Evolutionary conservation across 92 coral and sea anemone species (phyloP), one percentile per base, ranked within the genome.

Genomic region (Ricordea florida): DNA sequence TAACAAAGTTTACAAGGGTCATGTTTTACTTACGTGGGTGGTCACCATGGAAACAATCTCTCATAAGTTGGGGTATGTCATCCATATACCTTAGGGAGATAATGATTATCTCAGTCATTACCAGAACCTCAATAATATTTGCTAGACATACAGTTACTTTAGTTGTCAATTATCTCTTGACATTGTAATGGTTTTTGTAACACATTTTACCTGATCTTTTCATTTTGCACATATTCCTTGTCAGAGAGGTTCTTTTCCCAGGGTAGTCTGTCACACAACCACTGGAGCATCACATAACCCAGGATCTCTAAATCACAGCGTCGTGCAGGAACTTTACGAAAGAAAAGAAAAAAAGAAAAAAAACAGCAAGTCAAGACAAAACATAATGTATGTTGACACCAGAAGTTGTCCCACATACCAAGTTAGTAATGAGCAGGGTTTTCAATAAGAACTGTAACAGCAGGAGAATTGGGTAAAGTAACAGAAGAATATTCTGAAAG

Each of bases 221-320:
- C 83, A 71, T 78, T 77, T 80, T 62, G 86, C 18, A 96, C 99
- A 84, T 91, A 88, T 27, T 96, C 97, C 77, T 96, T 96, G 77
- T 91, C 83, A 38, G 48, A 36, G n/a, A 96, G 73, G 30, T 91
- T 96, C 69, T 92, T 87, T 73, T 96, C 99, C 99, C 99, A 96
- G 3, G 99, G 99, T 36, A 96, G 84, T 60, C 81, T 74, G 23
- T 85, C 76, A 53, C 99, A 88, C 27, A 96, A 38, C 99, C 99
- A 96, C 53, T 96, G 99, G 6, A 96, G 71, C 97, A 96, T 85
- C 33, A 91, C 97, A 56, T 91, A 94, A 24, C 98, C 98, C 25
- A 94, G 76, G 57, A 94, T 91, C 65, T 94, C 98, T 4, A 94
- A 79, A 63, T 94, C 98, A 44, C 92, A 80, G 31, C 98, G 80